Percentiles rank a stretch among this genome's conserved stretches.
These are phyloP conservation scores for Xestia sexstrigata DNA, from an alignment of 2,888 invertebrate genomes.

Conservation along the genomic window DNA sequence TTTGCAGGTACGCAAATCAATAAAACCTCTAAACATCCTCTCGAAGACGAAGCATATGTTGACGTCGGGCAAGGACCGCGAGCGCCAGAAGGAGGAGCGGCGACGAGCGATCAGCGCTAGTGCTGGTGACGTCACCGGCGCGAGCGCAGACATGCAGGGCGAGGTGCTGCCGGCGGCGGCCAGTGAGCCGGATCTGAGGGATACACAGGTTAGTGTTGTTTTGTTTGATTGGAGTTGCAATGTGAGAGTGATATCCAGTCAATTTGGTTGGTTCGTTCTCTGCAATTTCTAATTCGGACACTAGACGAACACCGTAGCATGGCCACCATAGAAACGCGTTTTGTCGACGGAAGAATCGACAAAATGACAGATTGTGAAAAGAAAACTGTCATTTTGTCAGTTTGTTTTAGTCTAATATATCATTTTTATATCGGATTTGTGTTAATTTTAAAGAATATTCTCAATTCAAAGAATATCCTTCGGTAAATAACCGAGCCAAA, in stretches of 20 bases:
- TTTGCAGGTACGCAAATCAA: constrained; percentile 82
- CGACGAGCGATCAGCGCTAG: constrained; percentile 80
- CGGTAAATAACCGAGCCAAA: not conserved
- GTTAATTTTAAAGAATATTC: not conserved
- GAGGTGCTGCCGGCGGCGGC: constrained; percentile 86
- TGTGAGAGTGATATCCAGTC: no score
- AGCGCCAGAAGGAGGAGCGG: constrained; percentile 71
- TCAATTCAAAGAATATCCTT: not conserved
- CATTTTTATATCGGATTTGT: not conserved
- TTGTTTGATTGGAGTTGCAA: not conserved
- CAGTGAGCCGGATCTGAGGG: constrained; percentile 93
- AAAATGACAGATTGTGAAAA: no score
- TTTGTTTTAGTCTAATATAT: no score
- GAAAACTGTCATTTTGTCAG: no score
- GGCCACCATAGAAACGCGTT: no score
- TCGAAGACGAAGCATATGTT: constrained; percentile 82
- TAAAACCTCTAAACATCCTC: constrained; percentile 82
- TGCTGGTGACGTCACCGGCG: constrained; percentile 85
- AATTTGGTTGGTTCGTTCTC: not conserved
- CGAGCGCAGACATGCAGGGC: constrained; percentile 76
- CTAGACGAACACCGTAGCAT: not conserved
- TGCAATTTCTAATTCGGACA: not conserved
- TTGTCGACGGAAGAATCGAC: no score
- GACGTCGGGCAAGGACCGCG: constrained; percentile 75
- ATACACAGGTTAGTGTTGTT: constrained; percentile 78